These are phyloP conservation scores for Atta texana DNA, from an alignment of 1,140 invertebrate species.

Conservation along the genomic window DNA sequence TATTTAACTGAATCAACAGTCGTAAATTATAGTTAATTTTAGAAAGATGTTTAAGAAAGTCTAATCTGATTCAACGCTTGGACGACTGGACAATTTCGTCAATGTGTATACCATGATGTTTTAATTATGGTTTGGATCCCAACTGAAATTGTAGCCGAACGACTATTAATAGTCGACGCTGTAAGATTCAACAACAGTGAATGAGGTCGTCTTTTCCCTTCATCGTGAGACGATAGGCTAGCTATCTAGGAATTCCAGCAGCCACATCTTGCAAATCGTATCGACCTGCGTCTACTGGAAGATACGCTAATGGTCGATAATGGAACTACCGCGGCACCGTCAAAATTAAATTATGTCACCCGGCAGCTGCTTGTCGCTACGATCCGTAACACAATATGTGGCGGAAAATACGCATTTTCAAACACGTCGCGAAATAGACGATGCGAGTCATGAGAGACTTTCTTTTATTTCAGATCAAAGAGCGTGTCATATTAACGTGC, in stretches of 20 bases:
- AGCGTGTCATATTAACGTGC: background rate
- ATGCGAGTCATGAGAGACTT: background rate
- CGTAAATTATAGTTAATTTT: background rate
- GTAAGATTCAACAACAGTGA: conserved; percentile 50
- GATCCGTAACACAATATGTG: conserved; percentile 65
- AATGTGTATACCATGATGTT: background rate
- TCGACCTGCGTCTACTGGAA: conserved; percentile 26
- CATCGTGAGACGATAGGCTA: background rate
- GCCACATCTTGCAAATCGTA: conserved; percentile 39
- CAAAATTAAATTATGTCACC: conserved; percentile 76
- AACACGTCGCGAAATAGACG: background rate
- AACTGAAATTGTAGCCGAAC: conserved; percentile 7
- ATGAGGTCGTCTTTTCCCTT: conserved; percentile 32
- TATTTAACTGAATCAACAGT: background rate
- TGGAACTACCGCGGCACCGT: conserved; percentile 72
- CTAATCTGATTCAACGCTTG: background rate
- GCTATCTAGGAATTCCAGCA: conserved; percentile 25
- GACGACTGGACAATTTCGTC: background rate
- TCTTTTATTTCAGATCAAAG: background rate
- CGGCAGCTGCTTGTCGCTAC: conserved; percentile 33
- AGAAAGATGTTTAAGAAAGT: background rate
- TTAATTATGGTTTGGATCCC: background rate
- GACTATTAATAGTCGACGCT: conserved; percentile 40
- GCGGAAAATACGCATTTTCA: background rate
- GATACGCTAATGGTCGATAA: conserved; percentile 80